A percentile compares a stretch with the other conserved stretches of the same genome.
These are phyloP conservation scores for Mythimna ferrago DNA, from an alignment of 2,888 invertebrate species.

Conservation along the genomic window DNA sequence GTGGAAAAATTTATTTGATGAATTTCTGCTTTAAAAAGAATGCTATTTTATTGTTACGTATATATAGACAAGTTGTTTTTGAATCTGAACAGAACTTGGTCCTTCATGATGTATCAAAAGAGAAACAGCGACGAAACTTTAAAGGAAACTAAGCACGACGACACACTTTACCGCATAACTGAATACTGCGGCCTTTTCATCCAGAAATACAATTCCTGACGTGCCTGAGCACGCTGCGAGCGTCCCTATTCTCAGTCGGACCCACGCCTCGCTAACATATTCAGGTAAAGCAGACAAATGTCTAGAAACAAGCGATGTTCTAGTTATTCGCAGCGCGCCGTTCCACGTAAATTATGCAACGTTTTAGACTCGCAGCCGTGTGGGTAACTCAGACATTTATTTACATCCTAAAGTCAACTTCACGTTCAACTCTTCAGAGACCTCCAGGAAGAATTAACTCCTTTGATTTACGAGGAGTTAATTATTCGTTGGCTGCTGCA, in stretches of 20 bases:
- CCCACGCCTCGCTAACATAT: slow-evolving; percentile 52
- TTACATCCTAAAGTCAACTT: slow-evolving; percentile 56
- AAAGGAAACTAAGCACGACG: slow-evolving; percentile 14
- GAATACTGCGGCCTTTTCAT: slow-evolving; percentile 32
- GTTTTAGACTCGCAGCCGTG: slow-evolving; percentile 44
- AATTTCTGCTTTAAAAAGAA: too few species aligned
- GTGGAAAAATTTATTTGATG: too few species aligned
- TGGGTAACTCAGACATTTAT: slow-evolving; percentile 40
- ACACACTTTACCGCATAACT: slow-evolving; percentile 35
- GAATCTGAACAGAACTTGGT: neutral
- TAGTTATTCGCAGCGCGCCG: slow-evolving; percentile 56
- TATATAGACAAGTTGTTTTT: too few species aligned
- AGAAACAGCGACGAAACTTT: slow-evolving; percentile 2
- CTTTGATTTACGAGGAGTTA: slow-evolving; percentile 42
- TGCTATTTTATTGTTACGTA: too few species aligned
- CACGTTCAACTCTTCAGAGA: slow-evolving; percentile 4
- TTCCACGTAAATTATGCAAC: slow-evolving; percentile 62
- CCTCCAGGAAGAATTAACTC: slow-evolving; percentile 23
- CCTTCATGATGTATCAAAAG: neutral
- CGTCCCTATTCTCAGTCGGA: slow-evolving; percentile 29
- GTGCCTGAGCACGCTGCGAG: slow-evolving; percentile 5
- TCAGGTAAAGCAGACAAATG: slow-evolving; percentile 59
- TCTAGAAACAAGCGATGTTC: slow-evolving; percentile 53
- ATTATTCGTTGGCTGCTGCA: slow-evolving; percentile 37
- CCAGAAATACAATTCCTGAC: slow-evolving; percentile 30